These are phyloP conservation scores for Pterocles orientalis DNA, from an alignment of 2,113 vertebrate species.

Conservation along the genomic window DNA sequence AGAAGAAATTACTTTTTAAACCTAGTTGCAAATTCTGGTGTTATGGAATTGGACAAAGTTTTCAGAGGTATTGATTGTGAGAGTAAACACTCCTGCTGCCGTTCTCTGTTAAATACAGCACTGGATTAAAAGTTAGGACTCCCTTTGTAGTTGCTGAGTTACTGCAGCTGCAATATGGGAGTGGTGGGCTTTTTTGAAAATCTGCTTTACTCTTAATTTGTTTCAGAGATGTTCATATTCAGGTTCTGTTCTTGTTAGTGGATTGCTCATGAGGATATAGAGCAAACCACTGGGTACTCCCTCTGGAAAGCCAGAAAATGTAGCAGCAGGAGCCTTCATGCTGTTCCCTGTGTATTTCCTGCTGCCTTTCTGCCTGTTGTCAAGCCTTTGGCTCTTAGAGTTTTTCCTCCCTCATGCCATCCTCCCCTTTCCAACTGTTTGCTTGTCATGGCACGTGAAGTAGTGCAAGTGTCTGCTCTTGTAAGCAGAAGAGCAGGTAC, in stretches of 20 bases:
- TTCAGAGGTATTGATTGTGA: neutral
- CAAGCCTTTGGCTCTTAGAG: neutral
- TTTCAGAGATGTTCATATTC: neutral
- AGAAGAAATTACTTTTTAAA: neutral
- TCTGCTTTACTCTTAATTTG: too few relatives aligned
- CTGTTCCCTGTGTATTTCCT: accelerated
- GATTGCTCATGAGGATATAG: neutral
- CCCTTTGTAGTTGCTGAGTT: neutral
- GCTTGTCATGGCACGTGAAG: neutral
- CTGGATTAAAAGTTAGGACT: neutral
- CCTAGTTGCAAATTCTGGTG: neutral
- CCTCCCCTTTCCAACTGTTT: neutral
- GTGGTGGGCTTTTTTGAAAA: neutral
- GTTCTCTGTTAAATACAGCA: neutral
- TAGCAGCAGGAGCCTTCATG: neutral
- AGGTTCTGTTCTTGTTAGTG: neutral
- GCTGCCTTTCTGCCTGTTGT: neutral
- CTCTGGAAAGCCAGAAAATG: neutral
- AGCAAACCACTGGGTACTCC: neutral
- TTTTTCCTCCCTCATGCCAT: neutral
- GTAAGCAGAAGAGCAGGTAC: neutral
- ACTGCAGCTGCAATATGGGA: neutral
- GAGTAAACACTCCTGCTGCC: neutral
- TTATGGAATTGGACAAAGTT: neutral
- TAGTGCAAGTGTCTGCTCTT: neutral